Conservation (phyloP, 2,113 vertebrate genomes). For the Hemichromis elongatus region DNA sequence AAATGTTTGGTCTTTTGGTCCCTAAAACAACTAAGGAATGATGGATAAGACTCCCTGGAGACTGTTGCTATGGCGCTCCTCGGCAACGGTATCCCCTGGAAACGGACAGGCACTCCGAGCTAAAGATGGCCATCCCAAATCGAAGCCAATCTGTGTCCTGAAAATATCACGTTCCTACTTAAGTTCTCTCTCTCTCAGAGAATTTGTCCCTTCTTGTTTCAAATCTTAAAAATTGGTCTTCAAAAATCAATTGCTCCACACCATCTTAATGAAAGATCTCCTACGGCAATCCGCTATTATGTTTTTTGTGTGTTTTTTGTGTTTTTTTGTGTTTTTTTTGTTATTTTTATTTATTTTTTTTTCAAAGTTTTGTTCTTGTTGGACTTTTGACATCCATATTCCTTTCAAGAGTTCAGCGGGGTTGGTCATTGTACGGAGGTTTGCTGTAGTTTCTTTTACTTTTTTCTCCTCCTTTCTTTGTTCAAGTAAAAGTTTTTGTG, state of each 20-base stretch:
- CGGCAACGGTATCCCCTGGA: constrained; percentile 85
- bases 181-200: constrained; percentile 56
- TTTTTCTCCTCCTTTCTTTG: constrained; percentile 55
- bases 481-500: constrained; percentile 65
- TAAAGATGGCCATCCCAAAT: constrained; percentile 75
- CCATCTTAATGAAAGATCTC: constrained; percentile 60
- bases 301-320: not conserved
- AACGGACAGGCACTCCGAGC: constrained; percentile 92
- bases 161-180: constrained; percentile 70
- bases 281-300: constrained; percentile 58
- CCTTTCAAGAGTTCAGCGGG: constrained; percentile 53
- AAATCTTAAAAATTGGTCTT: constrained; percentile 69
- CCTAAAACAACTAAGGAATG: constrained; percentile 99
- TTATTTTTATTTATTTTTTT: not conserved
- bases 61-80: constrained; percentile 81
- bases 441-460: constrained; percentile 60
- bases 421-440: constrained; percentile 51
- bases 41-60: constrained; percentile 92
- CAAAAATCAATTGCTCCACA: constrained; percentile 61
- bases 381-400: constrained; percentile 56
- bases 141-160: constrained; percentile 74
- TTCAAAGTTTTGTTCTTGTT: constrained; percentile 48
- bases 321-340: not conserved
- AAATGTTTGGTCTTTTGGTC: constrained; percentile 99
- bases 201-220: constrained; percentile 50